Percentiles rank a stretch among this genome's conserved stretches.
Evolutionary conservation across 2,888 invertebrate species (phyloP).

Genomic region (Physocephala rufipes): DNA sequence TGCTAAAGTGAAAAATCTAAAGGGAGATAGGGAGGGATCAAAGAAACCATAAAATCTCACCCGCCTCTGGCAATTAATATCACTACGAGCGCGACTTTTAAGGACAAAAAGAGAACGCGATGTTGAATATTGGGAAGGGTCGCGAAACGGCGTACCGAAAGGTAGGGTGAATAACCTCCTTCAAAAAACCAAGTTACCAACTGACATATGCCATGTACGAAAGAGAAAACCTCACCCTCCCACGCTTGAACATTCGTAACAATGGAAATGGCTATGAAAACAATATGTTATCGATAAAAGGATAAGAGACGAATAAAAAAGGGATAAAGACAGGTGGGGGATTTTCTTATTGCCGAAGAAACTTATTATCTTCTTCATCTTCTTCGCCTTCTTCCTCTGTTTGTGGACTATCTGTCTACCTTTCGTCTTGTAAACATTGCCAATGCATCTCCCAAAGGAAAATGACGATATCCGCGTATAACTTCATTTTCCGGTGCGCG

Average conservation of each 20-base stretch:
- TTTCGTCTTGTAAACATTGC: not conserved
- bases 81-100: not conserved
- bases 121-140: not conserved
- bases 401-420: not conserved
- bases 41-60: slow-evolving; percentile 31
- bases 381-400: not conserved
- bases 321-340: not conserved
- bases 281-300: not conserved
- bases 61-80: slow-evolving; percentile 30
- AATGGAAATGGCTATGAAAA: slow-evolving; percentile 16
- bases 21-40: slow-evolving; percentile 15
- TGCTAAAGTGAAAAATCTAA: not conserved
- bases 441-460: slow-evolving; percentile 16
- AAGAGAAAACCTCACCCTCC: too few relatives aligned
- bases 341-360: too few relatives aligned
- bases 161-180: not conserved
- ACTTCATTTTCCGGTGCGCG: slow-evolving; percentile 27
- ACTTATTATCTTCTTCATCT: too few relatives aligned
- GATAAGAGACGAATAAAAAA: not conserved
- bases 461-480: slow-evolving; percentile 31
- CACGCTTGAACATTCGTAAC: not conserved
- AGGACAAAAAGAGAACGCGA: not conserved
- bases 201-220: slow-evolving; percentile 26
- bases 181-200: slow-evolving; percentile 29
- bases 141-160: not conserved